Conservation (phyloP, 2,888 invertebrate species). For the Chaitophorus viminalis region DNA sequence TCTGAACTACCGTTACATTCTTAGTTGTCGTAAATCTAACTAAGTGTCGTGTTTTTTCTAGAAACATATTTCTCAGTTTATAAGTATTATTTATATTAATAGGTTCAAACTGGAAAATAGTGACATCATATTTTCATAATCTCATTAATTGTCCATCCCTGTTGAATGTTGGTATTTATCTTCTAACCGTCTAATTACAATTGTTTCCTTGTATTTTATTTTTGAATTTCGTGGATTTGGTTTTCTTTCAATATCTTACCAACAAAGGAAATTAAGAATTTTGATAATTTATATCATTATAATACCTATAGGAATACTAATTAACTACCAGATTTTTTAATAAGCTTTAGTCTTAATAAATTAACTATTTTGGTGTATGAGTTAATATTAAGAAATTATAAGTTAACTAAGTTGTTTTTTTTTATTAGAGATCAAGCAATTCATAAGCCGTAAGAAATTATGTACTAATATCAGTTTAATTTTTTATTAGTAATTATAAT, state of each 20-base stretch:
- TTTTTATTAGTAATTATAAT: too few species aligned
- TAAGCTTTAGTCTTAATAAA: not conserved
- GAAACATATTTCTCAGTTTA: slow-evolving; percentile 1
- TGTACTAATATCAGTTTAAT: not conserved
- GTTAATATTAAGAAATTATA: not conserved
- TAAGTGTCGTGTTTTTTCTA: slow-evolving; percentile 32
- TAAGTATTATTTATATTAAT: not conserved
- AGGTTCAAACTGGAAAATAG: slow-evolving; percentile 11
- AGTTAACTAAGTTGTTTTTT: not conserved
- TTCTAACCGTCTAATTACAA: not conserved
- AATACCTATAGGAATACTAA: not conserved
- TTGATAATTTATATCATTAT: not conserved
- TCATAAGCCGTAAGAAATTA: not conserved
- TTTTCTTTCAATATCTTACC: not conserved
- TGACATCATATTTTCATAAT: slow-evolving; percentile 24
- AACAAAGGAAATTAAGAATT: not conserved
- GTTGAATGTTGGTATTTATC: not conserved
- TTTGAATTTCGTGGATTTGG: not conserved
- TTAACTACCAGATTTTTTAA: not conserved
- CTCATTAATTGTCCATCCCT: not conserved
- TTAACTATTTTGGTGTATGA: not conserved
- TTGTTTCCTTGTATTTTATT: not conserved
- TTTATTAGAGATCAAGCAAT: not conserved
- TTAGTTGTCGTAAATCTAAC: slow-evolving; percentile 2
- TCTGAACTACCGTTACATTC: not conserved